Evolutionary conservation across 2,888 invertebrate species (phyloP), one percentile per base, ranked within the genome.

Genomic region (Drosophila subquinaria): DNA sequence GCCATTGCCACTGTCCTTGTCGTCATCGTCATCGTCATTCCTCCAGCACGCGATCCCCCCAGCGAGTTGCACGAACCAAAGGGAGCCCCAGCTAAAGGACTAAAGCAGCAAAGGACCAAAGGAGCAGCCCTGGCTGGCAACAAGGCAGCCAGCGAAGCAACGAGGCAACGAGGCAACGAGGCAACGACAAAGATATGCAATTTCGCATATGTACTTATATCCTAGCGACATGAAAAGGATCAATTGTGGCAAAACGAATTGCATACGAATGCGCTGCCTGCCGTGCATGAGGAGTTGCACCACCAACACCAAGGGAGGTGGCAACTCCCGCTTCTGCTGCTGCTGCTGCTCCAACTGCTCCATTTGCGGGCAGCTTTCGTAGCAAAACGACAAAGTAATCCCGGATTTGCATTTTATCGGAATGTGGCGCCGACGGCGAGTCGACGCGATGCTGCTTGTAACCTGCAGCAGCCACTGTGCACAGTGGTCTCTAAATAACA

Each of bases 171-270:
- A n/a, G n/a, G n/a, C 68, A 64, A 42, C 60, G 60, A 45, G 52
- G 66, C 76, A 68, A 52, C 77, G 87, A 79, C 87, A 89, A 89
- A 87, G 89, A 87, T 87, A 87, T 87, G 86, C 86, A 87, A 87
- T 87, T 87, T 89, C 88, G 86, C 89, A 87, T 87, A 87, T 89
- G 87, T 89, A 89, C 87, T 89, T 90, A 89, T 87, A 87, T 87
- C 90, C 90, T 83, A 86, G 90, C 88, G 88, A 87, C 90, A 87
- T 88, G 90, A 88, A 88, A 88, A 88, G 87, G 87, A 88, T 88
- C 87, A 88, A 88, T 88, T 88, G 87, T 88, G 87, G 87, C 90
- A 90, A 89, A 88, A 88, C 87, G 87, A 89, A 88, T 88, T 88
- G 87, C 87, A 88, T 88, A 89, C 90, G 87, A 88, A 88, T 90